Evolutionary conservation across 1,140 invertebrate species (phyloP).

Genomic region (Stenopsyche tienmushanensis): DNA sequence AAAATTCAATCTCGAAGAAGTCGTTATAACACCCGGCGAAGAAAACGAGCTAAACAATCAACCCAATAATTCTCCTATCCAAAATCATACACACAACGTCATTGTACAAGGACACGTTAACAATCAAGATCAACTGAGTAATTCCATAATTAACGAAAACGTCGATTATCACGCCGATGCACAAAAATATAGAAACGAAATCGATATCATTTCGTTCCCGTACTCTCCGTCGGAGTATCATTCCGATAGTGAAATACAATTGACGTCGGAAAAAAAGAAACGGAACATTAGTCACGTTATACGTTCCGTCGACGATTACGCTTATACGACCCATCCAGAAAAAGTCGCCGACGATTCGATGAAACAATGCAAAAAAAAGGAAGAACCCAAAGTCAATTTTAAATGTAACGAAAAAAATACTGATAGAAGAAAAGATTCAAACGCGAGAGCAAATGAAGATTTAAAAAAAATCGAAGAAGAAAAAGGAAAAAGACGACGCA

Average conservation of each 20-base stretch:
- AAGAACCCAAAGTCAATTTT: neutral
- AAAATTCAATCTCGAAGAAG: conserved; percentile 25
- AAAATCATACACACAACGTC: conserved; percentile 12
- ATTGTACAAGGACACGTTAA: conserved; percentile 3
- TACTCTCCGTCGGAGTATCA: conserved; percentile 7
- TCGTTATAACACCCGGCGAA: neutral
- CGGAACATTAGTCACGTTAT: conserved; percentile 12
- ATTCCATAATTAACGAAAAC: conserved; percentile 3
- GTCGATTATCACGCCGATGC: conserved; percentile 9
- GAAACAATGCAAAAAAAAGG: conserved; percentile 7
- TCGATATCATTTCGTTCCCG: neutral
- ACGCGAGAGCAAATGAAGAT: neutral
- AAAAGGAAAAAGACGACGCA: conserved; percentile 16
- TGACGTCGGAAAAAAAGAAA: conserved; percentile 7
- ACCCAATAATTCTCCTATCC: neutral
- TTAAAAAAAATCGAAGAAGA: conserved; percentile 2
- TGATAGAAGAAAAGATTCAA: too few species aligned
- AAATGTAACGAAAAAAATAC: conserved; percentile 15
- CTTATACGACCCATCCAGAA: neutral
- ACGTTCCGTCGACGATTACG: conserved; percentile 22
- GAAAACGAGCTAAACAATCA: neutral
- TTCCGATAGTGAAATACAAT: conserved; percentile 20
- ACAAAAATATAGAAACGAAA: neutral
- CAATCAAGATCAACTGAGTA: neutral
- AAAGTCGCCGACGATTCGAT: neutral